Base-by-base conservation (phyloP, 2,113 vertebrate genomes). In the Spea multiplicata region DNA sequence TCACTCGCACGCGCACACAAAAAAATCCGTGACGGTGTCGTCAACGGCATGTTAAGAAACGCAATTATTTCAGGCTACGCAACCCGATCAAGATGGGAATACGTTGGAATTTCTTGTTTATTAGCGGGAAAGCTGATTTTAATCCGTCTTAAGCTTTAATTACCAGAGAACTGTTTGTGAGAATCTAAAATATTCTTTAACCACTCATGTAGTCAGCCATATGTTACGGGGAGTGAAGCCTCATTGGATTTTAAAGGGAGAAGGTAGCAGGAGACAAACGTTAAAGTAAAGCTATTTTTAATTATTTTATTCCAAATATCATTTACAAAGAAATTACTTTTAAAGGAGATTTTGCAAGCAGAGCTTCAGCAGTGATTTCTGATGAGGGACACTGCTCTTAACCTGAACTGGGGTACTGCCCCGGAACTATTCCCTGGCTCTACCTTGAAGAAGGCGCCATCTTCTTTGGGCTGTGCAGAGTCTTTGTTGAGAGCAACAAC, bases 61-160 rank as follows among this genome's bases (percentile, higher is more conserved):
- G 66, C 44, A 64, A 71, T 71, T 62, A 71, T 64, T 9, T 64
- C 55, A 71, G 55, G 46, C 71, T 49, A 44, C 64, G 64, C 75
- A 77, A 77, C 44, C 75, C 44, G 66, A 77, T 77, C 75, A 61
- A 30, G 66, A 71, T 77, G 67, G 52, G 71, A 70, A 77, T 77
- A 47, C 70, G 50, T 50, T 44, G 5, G 46, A 45, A 10, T 61
- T 62, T 30, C 64, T 17, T 71, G 75, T 77, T 77, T 77, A 62
- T 71, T 77, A 71, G 67, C 55, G 44, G 55, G 44, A 67, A 76
- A 64, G 75, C 57, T 71, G 75, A 53, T 71, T 69, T 62, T 77
- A 77, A 77, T 77, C 67, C 75, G 5, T 12, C 67, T 71, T 77
- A 71, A 59, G 59, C 17, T 46, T 53, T 71, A 71, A 77, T 77